Percentiles rank a stretch among this genome's conserved stretches.
phyloP scores from a whole-genome alignment of 2,113 vertebrate genomes.

The Litocranius walleri region DNA sequence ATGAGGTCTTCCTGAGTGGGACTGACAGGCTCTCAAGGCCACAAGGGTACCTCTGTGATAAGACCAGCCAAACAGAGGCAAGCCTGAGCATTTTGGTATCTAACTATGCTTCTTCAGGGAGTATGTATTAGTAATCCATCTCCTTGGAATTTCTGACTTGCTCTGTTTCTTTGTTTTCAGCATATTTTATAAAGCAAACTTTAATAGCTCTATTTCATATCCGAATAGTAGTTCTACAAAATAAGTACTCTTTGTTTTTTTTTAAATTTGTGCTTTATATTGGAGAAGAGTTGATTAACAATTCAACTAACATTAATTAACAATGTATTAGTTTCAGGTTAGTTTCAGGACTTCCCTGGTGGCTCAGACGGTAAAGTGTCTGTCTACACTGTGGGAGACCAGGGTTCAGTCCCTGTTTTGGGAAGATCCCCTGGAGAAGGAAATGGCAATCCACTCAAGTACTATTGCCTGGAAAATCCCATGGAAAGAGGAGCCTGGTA shows the following conservation, averaged over 20 bases:
- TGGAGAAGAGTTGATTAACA: not conserved
- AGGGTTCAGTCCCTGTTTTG: no score
- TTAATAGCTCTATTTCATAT: not conserved
- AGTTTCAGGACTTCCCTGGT: no score
- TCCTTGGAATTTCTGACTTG: not conserved
- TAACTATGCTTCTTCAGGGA: not conserved
- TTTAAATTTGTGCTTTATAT: not conserved
- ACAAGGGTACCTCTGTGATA: not conserved
- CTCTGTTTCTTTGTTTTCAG: not conserved
- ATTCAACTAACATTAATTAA: not conserved
- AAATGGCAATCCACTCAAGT: no score
- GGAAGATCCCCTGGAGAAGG: no score
- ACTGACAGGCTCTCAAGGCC: not conserved
- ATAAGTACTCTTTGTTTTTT: not conserved
- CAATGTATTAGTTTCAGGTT: not conserved
- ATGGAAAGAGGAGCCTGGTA: no score
- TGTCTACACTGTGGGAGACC: no score
- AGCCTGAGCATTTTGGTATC: not conserved
- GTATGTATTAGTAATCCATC: not conserved
- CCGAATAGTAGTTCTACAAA: not conserved
- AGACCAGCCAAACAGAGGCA: not conserved
- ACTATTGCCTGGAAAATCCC: no score
- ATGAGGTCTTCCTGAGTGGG: not conserved
- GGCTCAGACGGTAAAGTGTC: no score
- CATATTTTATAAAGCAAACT: not conserved